Evolutionary conservation across 2,113 vertebrate species (phyloP), one percentile per base, ranked within the genome.

Genomic region (Lamprologus speciosus): DNA sequence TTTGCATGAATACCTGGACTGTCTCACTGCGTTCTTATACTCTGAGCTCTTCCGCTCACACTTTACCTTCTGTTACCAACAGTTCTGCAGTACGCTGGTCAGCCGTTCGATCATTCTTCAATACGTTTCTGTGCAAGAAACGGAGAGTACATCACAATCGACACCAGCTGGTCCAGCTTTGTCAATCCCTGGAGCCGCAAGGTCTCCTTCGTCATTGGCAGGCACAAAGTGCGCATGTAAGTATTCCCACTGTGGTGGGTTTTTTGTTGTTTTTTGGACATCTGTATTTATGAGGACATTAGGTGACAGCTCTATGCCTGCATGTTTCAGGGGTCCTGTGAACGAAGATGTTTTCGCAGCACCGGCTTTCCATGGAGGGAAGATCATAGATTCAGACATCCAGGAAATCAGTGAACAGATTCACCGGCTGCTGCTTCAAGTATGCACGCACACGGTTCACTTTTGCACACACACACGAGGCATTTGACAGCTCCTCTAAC

Each of bases 121-220:
- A 96, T 98, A 57, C 97, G 99, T 3, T 98, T 99, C 93, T 97
- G 98, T 9, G 94, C 98, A 16, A 97, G 95, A 79, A 99, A 98
- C 2, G 98, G 99, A 13, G 98, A 99, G 86, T 99, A 99, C 45
- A 90, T 99, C 93, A 99, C 98, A 2, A 94, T 99, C 57, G 99
- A 99, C 94, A 99, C 97, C 65, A 99, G 99, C 95, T 99, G 99
- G 98, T 99, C 98, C 91, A 98, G 98, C 94, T 99, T 99, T 57
- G 95, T 99, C 92, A 99, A 99, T 93, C 99, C 99, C 9, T 99
- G 98, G 98, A 99, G 98, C 93, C 96, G 97, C 58, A 99, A 98
- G 94, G 97, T 99, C 81, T 98, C 98, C 10, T 99, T 99, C 78
- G 97, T 99, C 93, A 99, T 99, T 7, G 99, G 98, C 86, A 96